These are phyloP conservation scores for Epicauta chinensis DNA, from an alignment of 1,140 invertebrate genomes.

Conservation along the genomic window DNA sequence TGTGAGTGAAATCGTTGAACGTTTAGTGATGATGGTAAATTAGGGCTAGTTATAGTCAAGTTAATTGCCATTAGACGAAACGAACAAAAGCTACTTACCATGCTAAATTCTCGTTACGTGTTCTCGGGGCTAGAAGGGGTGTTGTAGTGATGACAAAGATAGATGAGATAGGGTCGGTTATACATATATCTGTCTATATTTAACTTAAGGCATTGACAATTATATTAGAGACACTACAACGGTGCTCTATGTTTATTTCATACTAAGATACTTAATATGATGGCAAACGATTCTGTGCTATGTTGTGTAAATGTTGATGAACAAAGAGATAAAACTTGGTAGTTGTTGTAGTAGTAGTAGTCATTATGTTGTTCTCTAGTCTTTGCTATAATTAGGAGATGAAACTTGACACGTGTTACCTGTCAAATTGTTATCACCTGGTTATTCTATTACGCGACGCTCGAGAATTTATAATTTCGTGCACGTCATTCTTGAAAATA, in stretches of 20 bases:
- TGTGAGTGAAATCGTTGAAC: not conserved
- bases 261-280: conserved; percentile 1
- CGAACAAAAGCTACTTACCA: conserved; percentile 16
- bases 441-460: no score
- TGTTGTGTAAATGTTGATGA: no score
- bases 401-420: conserved; percentile 21
- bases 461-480: no score
- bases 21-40: conserved; percentile 16
- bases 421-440: conserved; percentile 22
- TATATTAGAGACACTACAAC: conserved; percentile 10
- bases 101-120: conserved; percentile 15
- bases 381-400: conserved; percentile 21
- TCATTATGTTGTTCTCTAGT: conserved; percentile 13
- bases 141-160: conserved; percentile 17
- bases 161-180: conserved; percentile 4
- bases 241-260: no score
- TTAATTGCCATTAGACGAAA: conserved; percentile 21
- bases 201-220: conserved; percentile 12
- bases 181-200: not conserved
- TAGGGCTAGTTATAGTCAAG: conserved; percentile 23
- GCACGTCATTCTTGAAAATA: no score
- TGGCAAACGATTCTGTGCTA: not conserved
- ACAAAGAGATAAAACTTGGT: conserved; percentile 17
- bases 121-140: not conserved
- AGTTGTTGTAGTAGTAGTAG: no score